A percentile compares a stretch with the other conserved stretches of the same genome.
Conservation (phyloP, 2,113 vertebrate genomes). For the Cryptomyrus ogoouensis region DNA sequence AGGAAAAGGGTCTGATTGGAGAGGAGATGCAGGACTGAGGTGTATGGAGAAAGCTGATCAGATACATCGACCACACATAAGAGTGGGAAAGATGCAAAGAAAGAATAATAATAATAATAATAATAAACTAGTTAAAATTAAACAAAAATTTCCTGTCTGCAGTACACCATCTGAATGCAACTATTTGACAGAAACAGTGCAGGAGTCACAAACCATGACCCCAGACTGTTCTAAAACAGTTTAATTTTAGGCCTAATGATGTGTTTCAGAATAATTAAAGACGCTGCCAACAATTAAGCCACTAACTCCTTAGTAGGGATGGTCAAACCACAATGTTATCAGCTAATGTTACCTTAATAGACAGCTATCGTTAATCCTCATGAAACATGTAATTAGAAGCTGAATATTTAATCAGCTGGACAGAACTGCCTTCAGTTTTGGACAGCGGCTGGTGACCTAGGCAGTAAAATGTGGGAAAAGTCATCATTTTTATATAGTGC, state of each 20-base stretch:
- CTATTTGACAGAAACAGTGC: not conserved
- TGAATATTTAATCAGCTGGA: not conserved
- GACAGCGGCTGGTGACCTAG: not conserved
- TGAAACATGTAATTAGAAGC: not conserved
- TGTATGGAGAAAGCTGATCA: not conserved
- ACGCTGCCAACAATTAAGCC: not conserved
- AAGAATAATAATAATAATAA: not conserved
- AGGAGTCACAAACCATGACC: not conserved
- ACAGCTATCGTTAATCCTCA: constrained; percentile 1
- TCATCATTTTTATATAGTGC: not conserved
- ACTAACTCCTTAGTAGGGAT: not conserved
- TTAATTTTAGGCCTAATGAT: not conserved
- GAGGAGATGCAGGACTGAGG: not conserved
- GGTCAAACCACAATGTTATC: constrained; percentile 1
- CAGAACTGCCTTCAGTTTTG: not conserved
- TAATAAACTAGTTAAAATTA: not conserved
- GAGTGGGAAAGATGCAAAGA: not conserved
- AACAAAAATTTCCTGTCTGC: not conserved
- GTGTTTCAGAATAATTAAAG: not conserved
- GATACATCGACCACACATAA: not conserved
- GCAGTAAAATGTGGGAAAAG: not conserved
- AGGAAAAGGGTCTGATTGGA: not conserved
- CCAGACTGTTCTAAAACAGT: not conserved
- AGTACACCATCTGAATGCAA: not conserved
- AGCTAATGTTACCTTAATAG: not conserved